Evolutionary conservation across 2,888 invertebrate genomes (phyloP).

Genomic region (Onchidella celtica): DNA sequence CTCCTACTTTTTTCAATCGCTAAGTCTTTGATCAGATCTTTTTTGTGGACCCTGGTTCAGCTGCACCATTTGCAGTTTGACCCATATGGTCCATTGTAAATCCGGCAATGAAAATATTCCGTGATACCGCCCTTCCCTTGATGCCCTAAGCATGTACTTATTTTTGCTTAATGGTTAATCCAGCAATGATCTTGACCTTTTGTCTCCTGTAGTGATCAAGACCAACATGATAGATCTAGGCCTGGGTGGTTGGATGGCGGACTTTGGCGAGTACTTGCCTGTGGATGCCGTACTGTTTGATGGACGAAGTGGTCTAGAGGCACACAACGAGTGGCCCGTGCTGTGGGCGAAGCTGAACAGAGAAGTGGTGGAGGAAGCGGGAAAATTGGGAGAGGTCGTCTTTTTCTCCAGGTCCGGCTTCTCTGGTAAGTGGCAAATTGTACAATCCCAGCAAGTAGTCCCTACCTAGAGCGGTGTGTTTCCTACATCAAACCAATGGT

Average conservation of each 20-base stretch:
- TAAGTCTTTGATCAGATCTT: too few relatives aligned
- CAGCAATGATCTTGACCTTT: too few relatives aligned
- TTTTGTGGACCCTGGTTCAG: too few relatives aligned
- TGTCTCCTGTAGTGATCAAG: conserved; percentile 56
- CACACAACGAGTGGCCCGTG: conserved; percentile 73
- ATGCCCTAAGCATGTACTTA: too few relatives aligned
- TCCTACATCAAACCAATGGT: too few relatives aligned
- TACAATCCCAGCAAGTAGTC: neutral
- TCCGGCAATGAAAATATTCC: too few relatives aligned
- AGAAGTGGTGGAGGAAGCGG: conserved; percentile 70
- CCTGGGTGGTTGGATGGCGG: conserved; percentile 78
- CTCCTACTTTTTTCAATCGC: too few relatives aligned
- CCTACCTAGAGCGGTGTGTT: neutral
- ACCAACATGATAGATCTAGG: conserved; percentile 74
- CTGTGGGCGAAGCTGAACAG: conserved; percentile 73
- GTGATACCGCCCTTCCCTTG: too few relatives aligned
- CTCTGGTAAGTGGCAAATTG: conserved; percentile 59
- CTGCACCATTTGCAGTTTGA: too few relatives aligned
- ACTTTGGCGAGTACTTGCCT: conserved; percentile 75
- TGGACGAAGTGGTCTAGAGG: conserved; percentile 30
- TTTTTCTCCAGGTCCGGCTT: conserved; percentile 75
- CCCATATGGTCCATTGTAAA: too few relatives aligned
- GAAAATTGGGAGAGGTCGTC: conserved; percentile 70
- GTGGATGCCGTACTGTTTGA: conserved; percentile 62
- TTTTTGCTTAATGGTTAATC: too few relatives aligned